These are phyloP conservation scores for Aix galericulata DNA, from an alignment of 2,113 vertebrate genomes.

Conservation along the genomic window DNA sequence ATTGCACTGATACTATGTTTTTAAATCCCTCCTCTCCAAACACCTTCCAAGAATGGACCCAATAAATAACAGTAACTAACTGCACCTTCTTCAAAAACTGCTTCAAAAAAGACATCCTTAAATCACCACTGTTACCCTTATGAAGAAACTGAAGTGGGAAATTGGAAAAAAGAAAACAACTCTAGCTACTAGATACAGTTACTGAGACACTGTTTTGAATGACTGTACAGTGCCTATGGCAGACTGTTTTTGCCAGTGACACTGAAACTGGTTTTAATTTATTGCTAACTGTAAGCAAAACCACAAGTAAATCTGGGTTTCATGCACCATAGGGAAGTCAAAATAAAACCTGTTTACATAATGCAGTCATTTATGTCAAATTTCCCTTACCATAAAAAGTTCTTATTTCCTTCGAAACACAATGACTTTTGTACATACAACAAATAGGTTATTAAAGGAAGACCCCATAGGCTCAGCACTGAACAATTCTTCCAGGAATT, in stretches of 20 bases:
- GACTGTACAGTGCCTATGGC: neutral
- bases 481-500: neutral
- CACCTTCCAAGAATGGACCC: neutral
- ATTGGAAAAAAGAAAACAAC: neutral
- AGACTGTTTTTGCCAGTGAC: neutral
- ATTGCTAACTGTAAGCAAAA: neutral
- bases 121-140: neutral
- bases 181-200: neutral
- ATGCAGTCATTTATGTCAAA: neutral
- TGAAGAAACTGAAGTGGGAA: neutral
- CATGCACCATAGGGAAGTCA: neutral
- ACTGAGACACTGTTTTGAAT: neutral
- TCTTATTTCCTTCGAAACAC: neutral
- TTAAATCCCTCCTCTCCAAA: neutral
- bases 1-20: neutral
- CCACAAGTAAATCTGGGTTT: neutral
- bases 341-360: slow-evolving; percentile 6
- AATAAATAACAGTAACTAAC: neutral
- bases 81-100: neutral
- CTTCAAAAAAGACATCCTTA: neutral
- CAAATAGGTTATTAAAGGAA: neutral
- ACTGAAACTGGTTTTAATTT: neutral
- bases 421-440: neutral
- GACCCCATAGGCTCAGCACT: neutral
- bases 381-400: neutral